Conservation (phyloP, 2,888 invertebrate species). For the Oegoconia quadripuncta region DNA sequence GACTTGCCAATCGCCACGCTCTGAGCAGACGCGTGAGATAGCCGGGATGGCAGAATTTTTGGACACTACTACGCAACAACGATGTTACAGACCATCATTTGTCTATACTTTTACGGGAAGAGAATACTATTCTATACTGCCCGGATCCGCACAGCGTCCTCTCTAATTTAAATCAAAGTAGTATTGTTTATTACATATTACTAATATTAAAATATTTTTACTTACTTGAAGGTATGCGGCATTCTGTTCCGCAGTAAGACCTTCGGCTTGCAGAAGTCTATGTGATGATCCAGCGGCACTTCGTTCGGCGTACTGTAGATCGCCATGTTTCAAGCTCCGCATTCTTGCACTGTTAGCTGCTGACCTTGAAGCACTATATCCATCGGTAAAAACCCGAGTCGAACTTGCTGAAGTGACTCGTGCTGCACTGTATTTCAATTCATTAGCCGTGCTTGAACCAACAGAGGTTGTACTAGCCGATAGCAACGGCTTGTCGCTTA, state of each 20-base stretch:
- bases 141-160: too few species aligned
- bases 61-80: too few species aligned
- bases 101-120: too few species aligned
- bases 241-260: conserved; percentile 91
- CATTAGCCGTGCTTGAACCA: conserved; percentile 78
- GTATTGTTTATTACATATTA: not conserved
- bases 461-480: conserved; percentile 62
- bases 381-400: conserved; percentile 89
- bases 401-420: conserved; percentile 85
- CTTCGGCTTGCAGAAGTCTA: conserved; percentile 89
- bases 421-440: conserved; percentile 91
- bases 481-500: conserved; percentile 63
- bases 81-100: too few species aligned
- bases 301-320: conserved; percentile 89
- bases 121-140: too few species aligned
- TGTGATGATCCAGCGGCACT: conserved; percentile 88
- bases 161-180: too few species aligned
- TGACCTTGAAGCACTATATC: conserved; percentile 85
- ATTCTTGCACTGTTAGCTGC: conserved; percentile 69
- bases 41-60: too few species aligned
- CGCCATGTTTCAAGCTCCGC: conserved; percentile 86
- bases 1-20: too few species aligned
- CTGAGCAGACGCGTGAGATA: too few species aligned
- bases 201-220: conserved; percentile 10
- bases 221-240: conserved; percentile 89